Percentiles rank a stretch among this genome's conserved stretches.
phyloP scores from a whole-genome alignment of 2,797 vertebrate genomes.

The Mormyrops boulengeri region DNA sequence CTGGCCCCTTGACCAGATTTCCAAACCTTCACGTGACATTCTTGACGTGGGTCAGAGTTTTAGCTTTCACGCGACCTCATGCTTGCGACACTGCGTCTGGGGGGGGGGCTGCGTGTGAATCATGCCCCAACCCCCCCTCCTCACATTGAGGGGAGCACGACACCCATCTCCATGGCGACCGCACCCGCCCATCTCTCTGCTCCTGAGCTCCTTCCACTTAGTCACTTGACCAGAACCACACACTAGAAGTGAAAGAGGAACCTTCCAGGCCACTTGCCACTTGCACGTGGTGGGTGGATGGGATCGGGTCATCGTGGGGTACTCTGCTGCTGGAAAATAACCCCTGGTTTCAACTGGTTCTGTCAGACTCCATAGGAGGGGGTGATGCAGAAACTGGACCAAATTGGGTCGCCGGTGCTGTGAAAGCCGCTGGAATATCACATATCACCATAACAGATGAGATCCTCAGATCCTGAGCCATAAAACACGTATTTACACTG shows the following conservation, averaged over 20 bases:
- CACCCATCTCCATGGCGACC: conserved; percentile 27
- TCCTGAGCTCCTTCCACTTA: conserved; percentile 1
- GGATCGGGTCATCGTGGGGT: conserved; percentile 23
- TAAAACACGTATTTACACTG: neutral
- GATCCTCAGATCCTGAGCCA: neutral
- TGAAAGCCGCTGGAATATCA: neutral
- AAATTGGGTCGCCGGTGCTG: neutral
- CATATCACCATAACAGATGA: neutral
- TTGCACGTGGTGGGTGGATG: conserved; percentile 33
- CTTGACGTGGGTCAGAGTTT: neutral
- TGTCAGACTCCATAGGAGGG: conserved; percentile 22
- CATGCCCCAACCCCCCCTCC: conserved; percentile 38
- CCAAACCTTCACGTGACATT: conserved; percentile 21
- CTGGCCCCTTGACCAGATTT: conserved; percentile 9
- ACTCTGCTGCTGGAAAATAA: conserved; percentile 27
- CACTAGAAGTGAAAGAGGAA: conserved; percentile 65
- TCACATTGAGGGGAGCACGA: neutral
- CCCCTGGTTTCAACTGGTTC: conserved; percentile 40
- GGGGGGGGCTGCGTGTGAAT: conserved; percentile 39
- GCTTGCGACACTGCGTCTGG: neutral
- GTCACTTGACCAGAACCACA: conserved; percentile 44
- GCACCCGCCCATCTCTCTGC: neutral
- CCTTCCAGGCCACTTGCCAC: conserved; percentile 40
- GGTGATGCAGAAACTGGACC: neutral
- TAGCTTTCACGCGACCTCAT: neutral